Percentiles rank a stretch among this genome's conserved stretches.
phyloP scores from a whole-genome alignment of 2,888 invertebrate species.

The Octonoba sinensis region DNA sequence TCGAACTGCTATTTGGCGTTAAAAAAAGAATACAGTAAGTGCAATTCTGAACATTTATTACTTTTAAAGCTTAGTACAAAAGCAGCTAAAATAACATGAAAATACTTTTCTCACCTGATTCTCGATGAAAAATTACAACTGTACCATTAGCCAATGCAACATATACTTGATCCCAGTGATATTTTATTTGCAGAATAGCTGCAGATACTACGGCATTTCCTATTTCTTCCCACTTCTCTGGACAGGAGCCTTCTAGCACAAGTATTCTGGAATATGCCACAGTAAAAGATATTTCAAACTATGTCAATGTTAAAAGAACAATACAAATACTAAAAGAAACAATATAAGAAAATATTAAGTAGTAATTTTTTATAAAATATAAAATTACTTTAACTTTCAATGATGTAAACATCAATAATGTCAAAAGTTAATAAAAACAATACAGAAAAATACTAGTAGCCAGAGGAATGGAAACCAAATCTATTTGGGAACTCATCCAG shows the following conservation, averaged over 20 bases:
- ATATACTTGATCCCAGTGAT: slow-evolving; percentile 88
- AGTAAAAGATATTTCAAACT: not conserved
- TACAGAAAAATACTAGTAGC: no score
- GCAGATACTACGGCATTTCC: slow-evolving; percentile 70
- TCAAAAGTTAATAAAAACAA: no score
- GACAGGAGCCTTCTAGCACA: slow-evolving; percentile 86
- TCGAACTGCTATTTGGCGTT: no score
- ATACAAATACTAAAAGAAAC: no score
- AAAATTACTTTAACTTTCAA: no score
- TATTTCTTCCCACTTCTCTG: slow-evolving; percentile 81
- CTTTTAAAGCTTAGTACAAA: not conserved
- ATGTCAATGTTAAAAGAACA: no score
- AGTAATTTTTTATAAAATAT: no score
- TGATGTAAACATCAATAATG: no score
- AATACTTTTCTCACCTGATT: slow-evolving; percentile 67
- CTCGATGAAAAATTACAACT: slow-evolving; percentile 81
- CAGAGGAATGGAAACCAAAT: no score
- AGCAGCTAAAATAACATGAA: not conserved
- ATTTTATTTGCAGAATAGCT: slow-evolving; percentile 81
- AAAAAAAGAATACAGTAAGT: not conserved
- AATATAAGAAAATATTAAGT: no score
- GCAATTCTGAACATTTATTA: not conserved
- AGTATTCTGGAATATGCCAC: slow-evolving; percentile 75
- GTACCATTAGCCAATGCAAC: slow-evolving; percentile 86
- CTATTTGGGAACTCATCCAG: no score